Conservation (phyloP, 2,888 invertebrate species). For the Drosophila acutilabella region DNA sequence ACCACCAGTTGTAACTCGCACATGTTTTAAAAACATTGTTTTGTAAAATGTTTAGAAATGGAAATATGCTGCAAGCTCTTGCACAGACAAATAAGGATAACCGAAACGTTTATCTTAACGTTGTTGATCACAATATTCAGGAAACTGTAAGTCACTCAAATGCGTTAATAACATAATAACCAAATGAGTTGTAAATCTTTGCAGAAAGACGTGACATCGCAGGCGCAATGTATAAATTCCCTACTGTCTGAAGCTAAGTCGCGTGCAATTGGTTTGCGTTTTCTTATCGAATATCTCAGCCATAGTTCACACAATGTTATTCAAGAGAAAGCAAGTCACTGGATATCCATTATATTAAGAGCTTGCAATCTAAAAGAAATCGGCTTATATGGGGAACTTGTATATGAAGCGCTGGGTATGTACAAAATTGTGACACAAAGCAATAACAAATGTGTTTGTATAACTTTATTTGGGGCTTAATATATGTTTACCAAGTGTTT, state of each 20-base stretch:
- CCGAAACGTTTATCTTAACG: slow-evolving; percentile 35
- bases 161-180: background rate
- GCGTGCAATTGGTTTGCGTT: slow-evolving; percentile 48
- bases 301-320: slow-evolving; percentile 22
- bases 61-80: slow-evolving; percentile 34
- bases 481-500: too few species aligned
- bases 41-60: slow-evolving; percentile 32
- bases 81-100: slow-evolving; percentile 9
- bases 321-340: slow-evolving; percentile 36
- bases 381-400: slow-evolving; percentile 47
- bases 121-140: slow-evolving; percentile 13
- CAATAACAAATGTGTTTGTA: background rate
- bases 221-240: slow-evolving; percentile 34
- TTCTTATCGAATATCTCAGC: slow-evolving; percentile 38
- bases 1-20: slow-evolving; percentile 17
- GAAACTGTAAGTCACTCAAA: slow-evolving; percentile 21
- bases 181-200: background rate
- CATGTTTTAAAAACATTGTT: slow-evolving; percentile 43
- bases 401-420: slow-evolving; percentile 52
- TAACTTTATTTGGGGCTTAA: background rate
- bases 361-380: slow-evolving; percentile 48
- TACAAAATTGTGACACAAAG: slow-evolving; percentile 4
- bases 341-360: slow-evolving; percentile 42
- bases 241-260: slow-evolving; percentile 34
- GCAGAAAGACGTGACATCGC: slow-evolving; percentile 21